Conservation (phyloP, 1,140 invertebrate species). For the Pogonomyrmex californicus region DNA sequence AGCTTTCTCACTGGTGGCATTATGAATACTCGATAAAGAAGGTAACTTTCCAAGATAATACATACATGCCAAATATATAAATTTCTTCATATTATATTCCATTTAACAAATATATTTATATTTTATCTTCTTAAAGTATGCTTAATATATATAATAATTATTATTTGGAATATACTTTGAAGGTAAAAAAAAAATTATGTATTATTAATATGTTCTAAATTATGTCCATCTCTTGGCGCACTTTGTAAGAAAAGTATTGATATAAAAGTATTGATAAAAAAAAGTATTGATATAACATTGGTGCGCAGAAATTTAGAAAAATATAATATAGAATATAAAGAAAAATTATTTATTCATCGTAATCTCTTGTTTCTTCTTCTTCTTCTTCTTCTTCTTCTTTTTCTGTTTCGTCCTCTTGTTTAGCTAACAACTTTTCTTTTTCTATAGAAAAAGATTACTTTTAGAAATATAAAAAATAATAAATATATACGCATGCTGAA, state of each 20-base stretch:
- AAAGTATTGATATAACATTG: not conserved
- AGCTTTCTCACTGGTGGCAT: too few relatives aligned
- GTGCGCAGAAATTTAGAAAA: not conserved
- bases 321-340: not conserved
- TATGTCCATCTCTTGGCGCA: not conserved
- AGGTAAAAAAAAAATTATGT: not conserved
- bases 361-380: constrained; percentile 27
- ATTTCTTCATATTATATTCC: not conserved
- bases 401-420: not conserved
- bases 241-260: not conserved
- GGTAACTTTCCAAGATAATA: constrained; percentile 2
- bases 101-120: not conserved
- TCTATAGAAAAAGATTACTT: not conserved
- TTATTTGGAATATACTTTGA: not conserved
- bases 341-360: constrained; percentile 51
- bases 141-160: not conserved
- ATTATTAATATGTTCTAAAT: not conserved
- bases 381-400: constrained; percentile 41
- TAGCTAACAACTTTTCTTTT: constrained; percentile 22
- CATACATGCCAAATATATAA: not conserved
- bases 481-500: not conserved
- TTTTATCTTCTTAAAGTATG: not conserved
- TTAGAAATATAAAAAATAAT: not conserved
- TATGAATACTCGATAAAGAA: not conserved
- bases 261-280: not conserved